Evolutionary conservation across 2,888 invertebrate genomes (phyloP), one percentile per base, ranked within the genome.

Genomic region (Stomorhina lunata): DNA sequence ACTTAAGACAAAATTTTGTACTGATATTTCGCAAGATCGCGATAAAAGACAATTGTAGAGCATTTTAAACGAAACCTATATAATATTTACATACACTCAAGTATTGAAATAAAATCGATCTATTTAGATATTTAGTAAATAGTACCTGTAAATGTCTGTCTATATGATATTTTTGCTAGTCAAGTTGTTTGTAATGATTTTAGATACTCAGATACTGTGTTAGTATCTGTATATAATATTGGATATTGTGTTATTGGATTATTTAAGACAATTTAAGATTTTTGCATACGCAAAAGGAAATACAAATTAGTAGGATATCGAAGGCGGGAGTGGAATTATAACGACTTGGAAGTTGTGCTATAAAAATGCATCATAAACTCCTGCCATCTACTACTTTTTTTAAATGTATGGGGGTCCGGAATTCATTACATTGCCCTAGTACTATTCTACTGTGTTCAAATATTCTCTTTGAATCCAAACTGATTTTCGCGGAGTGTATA

Each of bases 1-100:
- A 77, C 72, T 86, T 85, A 81, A 77, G 57, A 68, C 59, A 77
- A 77, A 77, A 77, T 65, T 63, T 75, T 82, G 78, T 75, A 80
- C 81, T 84, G 85, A 81, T 84, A 85, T 86, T 86, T 86, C 84
- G 85, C 79, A 86, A 86, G 87, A 86, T 87, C 86, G 85, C 86
- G 87, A 88, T 87, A 86, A n/a, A 84, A 75, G 66, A 80, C 80
- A 76, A 71, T 83, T 76, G 77, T 71, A 55, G 80, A 76, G 78
- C 68, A 77, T 34, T 68, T 53, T 27, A 66, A 9, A 81, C 29
- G 6, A 4, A 61, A n/a, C n/a, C n/a, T n/a, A n/a, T n/a, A n/a
- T n/a, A 25, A 59, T 53, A 22, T 22, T 27, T 12, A 48, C 34
- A 12, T 55, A 61, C 37, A 29, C 27, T 17, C 40, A 6, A 27